These are phyloP conservation scores for Piaya cayana DNA, from an alignment of 2,113 vertebrate genomes.

Conservation along the genomic window DNA sequence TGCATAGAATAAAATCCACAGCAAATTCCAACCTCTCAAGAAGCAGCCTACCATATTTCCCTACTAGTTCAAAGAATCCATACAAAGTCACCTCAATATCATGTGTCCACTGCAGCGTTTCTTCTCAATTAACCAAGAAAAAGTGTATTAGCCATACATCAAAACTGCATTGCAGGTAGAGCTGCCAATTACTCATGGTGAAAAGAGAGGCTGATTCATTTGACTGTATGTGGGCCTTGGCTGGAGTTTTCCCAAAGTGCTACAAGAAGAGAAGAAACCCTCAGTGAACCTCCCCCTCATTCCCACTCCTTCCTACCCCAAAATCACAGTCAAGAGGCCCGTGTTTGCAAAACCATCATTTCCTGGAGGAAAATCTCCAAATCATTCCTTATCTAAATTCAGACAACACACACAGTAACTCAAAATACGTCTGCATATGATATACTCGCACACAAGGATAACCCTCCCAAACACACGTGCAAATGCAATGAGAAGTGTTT, in stretches of 20 bases:
- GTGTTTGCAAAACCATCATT: not conserved
- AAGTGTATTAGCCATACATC: slow-evolving; percentile 13
- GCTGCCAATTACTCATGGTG: slow-evolving; percentile 51
- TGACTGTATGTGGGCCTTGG: slow-evolving; percentile 28
- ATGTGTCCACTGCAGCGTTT: not conserved
- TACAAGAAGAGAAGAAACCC: slow-evolving; percentile 41
- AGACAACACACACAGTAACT: slow-evolving; percentile 12
- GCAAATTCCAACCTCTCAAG: not conserved
- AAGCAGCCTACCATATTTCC: not conserved
- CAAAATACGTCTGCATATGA: not conserved
- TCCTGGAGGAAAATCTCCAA: slow-evolving; percentile 22
- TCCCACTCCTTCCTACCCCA: slow-evolving; percentile 40
- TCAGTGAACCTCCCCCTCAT: slow-evolving; percentile 47
- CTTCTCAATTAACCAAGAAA: slow-evolving; percentile 36
- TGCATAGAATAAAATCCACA: not conserved
- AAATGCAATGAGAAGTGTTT: not conserved
- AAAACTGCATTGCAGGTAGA: slow-evolving; percentile 68
- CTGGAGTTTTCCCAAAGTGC: slow-evolving; percentile 59
- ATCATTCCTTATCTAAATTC: slow-evolving; percentile 45
- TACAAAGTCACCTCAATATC: not conserved
- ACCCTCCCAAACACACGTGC: not conserved
- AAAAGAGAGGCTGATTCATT: slow-evolving; percentile 55
- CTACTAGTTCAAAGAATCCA: not conserved
- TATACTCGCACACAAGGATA: not conserved
- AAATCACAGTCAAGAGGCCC: not conserved